These are phyloP conservation scores for Platichthys stellatus DNA, from an alignment of 2,113 vertebrate species.

Conservation along the genomic window DNA sequence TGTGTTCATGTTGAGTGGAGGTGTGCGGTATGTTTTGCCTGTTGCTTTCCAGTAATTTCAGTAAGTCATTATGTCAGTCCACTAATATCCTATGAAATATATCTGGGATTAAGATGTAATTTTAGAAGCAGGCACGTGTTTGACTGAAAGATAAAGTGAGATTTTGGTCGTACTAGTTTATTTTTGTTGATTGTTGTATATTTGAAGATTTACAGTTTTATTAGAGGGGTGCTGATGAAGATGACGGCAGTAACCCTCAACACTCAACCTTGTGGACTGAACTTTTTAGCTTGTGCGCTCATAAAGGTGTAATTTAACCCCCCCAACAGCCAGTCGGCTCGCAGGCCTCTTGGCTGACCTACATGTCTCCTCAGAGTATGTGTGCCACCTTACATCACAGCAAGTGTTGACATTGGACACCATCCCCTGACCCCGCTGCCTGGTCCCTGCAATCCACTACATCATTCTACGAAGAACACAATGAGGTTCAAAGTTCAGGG, in stretches of 20 bases:
- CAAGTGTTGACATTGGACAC: conserved; percentile 28
- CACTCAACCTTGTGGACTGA: background rate
- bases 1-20: background rate
- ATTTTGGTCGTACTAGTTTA: background rate
- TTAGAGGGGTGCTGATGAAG: background rate
- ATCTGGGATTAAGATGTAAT: background rate
- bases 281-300: background rate
- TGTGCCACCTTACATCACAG: background rate
- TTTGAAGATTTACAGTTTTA: background rate
- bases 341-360: background rate
- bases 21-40: background rate
- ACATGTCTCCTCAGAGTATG: background rate
- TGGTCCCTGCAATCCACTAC: conserved; percentile 17
- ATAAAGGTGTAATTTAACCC: background rate
- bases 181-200: background rate
- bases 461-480: conserved; percentile 18
- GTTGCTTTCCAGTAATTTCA: conserved; percentile 18
- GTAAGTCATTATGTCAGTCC: background rate
- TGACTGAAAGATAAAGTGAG: background rate
- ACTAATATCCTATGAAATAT: background rate
- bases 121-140: background rate
- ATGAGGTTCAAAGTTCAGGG: conserved; percentile 20
- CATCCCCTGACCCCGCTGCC: conserved; percentile 6
- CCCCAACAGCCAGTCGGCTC: background rate
- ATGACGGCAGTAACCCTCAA: background rate